These are phyloP conservation scores for Gymnocephalus cernua DNA, from an alignment of 2,113 vertebrate species.

Conservation along the genomic window DNA sequence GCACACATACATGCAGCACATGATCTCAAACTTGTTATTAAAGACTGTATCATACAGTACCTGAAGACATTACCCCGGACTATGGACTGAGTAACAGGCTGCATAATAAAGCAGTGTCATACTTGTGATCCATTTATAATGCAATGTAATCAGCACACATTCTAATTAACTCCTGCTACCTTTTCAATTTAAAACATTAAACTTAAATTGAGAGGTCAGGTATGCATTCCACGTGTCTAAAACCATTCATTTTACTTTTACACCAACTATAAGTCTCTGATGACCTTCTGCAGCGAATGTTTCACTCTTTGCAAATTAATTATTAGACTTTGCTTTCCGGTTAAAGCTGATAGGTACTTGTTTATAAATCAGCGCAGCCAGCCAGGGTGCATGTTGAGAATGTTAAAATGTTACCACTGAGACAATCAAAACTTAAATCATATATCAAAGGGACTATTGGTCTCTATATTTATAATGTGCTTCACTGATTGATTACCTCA, in stretches of 20 bases:
- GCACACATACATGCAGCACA: neutral
- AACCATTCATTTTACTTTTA: neutral
- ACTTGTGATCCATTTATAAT: neutral
- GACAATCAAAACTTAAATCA: slow-evolving; percentile 17
- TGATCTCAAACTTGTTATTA: neutral
- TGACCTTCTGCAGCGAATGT: neutral
- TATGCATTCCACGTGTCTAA: neutral
- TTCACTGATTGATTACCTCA: slow-evolving; percentile 47
- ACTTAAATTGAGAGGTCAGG: neutral
- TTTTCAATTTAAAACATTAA: neutral
- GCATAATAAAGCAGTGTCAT: neutral
- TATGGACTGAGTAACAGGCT: slow-evolving; percentile 3
- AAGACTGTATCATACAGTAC: slow-evolving; percentile 3
- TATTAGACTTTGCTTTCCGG: neutral
- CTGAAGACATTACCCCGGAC: slow-evolving; percentile 9
- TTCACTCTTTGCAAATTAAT: neutral
- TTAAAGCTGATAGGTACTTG: neutral
- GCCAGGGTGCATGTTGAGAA: neutral
- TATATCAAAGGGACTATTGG: neutral
- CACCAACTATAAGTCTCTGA: neutral
- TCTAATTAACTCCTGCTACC: neutral
- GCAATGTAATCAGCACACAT: neutral
- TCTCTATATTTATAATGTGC: slow-evolving; percentile 1
- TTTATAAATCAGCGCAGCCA: neutral
- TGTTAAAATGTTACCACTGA: neutral